Conservation (phyloP, 1,140 invertebrate genomes). For the Cryptotermes secundus region DNA sequence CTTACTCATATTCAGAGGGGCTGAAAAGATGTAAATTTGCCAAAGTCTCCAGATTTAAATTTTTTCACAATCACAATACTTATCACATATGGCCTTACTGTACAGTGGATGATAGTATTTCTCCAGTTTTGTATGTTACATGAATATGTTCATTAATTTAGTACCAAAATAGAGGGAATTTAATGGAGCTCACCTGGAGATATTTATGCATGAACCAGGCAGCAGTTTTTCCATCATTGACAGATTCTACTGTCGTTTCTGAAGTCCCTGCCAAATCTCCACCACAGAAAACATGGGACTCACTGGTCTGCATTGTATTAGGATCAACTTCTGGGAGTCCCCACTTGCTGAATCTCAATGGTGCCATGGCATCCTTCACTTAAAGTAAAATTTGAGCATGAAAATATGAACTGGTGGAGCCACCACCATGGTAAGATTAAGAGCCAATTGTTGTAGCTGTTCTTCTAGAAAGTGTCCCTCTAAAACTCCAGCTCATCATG, state of each 20-base stretch:
- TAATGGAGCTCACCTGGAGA: slow-evolving; percentile 67
- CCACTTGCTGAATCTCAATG: slow-evolving; percentile 75
- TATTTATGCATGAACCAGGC: slow-evolving; percentile 95
- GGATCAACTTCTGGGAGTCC: slow-evolving; percentile 76
- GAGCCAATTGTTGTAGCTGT: no score
- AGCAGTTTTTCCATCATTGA: slow-evolving; percentile 97
- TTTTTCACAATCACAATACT: no score
- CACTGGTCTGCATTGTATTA: slow-evolving; percentile 74
- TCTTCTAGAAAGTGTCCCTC: no score
- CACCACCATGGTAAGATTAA: no score
- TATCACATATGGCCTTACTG: no score
- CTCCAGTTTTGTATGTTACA: no score
- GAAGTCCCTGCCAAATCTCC: slow-evolving; percentile 92
- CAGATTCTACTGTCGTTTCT: slow-evolving; percentile 96
- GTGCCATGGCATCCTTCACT: slow-evolving; percentile 78
- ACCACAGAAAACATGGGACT: slow-evolving; percentile 83
- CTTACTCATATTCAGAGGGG: no score
- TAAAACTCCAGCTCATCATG: no score
- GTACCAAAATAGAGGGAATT: neutral
- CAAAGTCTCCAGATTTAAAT: no score
- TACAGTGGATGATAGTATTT: no score
- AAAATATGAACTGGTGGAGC: no score
- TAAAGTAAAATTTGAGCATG: slow-evolving; percentile 39
- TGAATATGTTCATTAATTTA: neutral
- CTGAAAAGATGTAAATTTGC: no score